Conservation (phyloP, 35 echinoderm and acorn worm species). For the Apostichopus japonicus region DNA sequence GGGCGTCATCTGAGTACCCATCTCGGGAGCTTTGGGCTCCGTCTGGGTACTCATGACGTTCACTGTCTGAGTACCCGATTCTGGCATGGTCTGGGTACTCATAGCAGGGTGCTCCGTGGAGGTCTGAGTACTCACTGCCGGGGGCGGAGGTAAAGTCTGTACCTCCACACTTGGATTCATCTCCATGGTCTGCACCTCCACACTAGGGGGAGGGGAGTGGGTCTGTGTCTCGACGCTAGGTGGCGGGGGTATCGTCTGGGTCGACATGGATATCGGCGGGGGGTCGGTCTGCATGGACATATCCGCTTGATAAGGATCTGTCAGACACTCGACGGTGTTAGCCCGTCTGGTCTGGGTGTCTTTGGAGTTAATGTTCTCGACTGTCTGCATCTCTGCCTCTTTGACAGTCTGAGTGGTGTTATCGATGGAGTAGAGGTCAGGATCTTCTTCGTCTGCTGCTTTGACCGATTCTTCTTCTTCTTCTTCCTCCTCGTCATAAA, state of each 20-base stretch:
- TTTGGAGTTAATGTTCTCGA: constrained; percentile 84
- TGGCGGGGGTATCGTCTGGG: constrained; percentile 86
- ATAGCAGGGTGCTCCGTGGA: constrained; percentile 55
- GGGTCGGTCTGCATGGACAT: constrained; percentile 95
- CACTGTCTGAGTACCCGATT: constrained; percentile 76
- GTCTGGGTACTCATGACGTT: constrained; percentile 84
- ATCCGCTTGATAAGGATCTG: constrained; percentile 94
- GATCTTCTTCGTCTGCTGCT: constrained; percentile 63
- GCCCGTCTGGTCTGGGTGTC: constrained; percentile 85
- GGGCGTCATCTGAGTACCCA: constrained; percentile 75
- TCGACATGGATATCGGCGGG: constrained; percentile 77
- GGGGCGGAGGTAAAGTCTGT: constrained; percentile 57
- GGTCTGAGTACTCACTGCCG: constrained; percentile 71
- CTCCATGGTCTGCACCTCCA: constrained; percentile 47
- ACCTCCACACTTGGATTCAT: constrained; percentile 24
- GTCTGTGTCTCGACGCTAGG: constrained; percentile 68
- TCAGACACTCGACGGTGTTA: constrained; percentile 82
- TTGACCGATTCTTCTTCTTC: constrained; percentile 27
- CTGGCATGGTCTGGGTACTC: constrained; percentile 82
- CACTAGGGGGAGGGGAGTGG: constrained; percentile 36
- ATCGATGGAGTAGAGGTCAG: constrained; percentile 77
- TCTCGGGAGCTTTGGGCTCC: constrained; percentile 54
- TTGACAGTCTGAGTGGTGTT: constrained; percentile 89
- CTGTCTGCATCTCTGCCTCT: constrained; percentile 79
- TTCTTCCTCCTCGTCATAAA: constrained; percentile 66